Base-by-base conservation (phyloP, 2,113 vertebrate species). In the Forbesichthys agassizii region DNA sequence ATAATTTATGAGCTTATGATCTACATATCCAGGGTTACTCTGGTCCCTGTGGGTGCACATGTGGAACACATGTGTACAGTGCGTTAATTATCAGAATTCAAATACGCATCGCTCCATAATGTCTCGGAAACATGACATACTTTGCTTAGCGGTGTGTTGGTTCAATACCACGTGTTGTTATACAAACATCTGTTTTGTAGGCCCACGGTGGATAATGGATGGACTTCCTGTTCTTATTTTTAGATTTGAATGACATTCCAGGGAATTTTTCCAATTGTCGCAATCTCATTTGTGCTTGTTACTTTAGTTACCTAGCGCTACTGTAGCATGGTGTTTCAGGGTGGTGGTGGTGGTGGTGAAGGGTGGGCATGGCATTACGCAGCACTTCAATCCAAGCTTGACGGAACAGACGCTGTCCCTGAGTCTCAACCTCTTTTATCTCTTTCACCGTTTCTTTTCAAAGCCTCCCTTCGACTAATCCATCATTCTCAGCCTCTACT, bases 251-350 rank as follows among this genome's bases (percentile, higher is more conserved):
- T 92, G 90, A 89, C 90, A 85, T 89, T 81, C 67, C 16, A 49
- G 73, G 59, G 71, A 88, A 91, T 92, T 86, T 88, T 90, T 92
- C 68, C 80, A 86, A 92, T 90, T 88, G 88, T 88, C 80, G 81
- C 78, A 76, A 87, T 88, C 80, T 86, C 77, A 84, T 90, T 89
- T 86, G 77, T 74, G 18, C 68, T 78, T 77, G 60, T 18, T 79
- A 79, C 72, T 74, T 68, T 74, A 54, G 69, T 65, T 69, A 58
- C 79, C 65, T 53, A 2, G 27, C 27, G 27, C 71, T 78, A 49
- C 75, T 77, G 27, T 27, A 71, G 36, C 27, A 4, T 18, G 13
- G 55, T 61, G 58, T 86, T 82, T 82, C 48, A 65, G 7, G 36
- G 36, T 42, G 9, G 48, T 12, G 48, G 8, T 49, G 48, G 8